Conservation (phyloP, 2,797 vertebrate species). For the Xenopus petersii region DNA sequence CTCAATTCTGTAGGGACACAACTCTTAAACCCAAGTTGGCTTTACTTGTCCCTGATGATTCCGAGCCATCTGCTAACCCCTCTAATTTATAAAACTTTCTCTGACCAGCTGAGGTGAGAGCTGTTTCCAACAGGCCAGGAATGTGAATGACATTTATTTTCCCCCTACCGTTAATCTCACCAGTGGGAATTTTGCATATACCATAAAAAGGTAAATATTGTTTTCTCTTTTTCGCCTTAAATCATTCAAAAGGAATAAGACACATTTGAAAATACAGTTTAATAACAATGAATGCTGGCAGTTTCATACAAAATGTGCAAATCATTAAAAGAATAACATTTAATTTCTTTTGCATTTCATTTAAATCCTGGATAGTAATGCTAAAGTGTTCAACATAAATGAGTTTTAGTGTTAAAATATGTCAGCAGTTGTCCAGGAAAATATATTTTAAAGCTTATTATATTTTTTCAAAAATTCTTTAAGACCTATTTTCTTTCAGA, state of each 20-base stretch:
- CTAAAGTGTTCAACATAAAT: neutral
- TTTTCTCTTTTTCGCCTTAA: neutral
- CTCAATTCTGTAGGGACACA: conserved; percentile 36
- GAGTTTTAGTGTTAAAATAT: neutral
- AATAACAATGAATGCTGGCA: neutral
- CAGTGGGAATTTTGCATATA: conserved; percentile 23
- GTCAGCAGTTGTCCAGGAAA: neutral
- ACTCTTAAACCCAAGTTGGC: conserved; percentile 37
- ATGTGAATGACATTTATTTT: conserved; percentile 38
- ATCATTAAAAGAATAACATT: neutral
- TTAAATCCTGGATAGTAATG: neutral
- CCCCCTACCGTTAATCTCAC: conserved; percentile 34
- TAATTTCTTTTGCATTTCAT: neutral
- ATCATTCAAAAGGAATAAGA: too few species aligned
- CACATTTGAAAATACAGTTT: neutral
- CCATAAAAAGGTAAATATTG: conserved; percentile 26
- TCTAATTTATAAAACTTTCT: conserved; percentile 36
- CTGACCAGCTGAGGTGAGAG: conserved; percentile 35
- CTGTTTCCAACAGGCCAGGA: conserved; percentile 41
- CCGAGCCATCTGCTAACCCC: conserved; percentile 40
- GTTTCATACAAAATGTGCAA: neutral
- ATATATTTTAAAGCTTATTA: too few species aligned
- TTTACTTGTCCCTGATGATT: conserved; percentile 29
- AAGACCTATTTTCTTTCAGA: too few species aligned
- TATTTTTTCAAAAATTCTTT: too few species aligned